A percentile compares a stretch with the other conserved stretches of the same genome.
These are phyloP conservation scores for Anguilla pacifica DNA, from an alignment of 2,797 vertebrate genomes.

Conservation along the genomic window DNA sequence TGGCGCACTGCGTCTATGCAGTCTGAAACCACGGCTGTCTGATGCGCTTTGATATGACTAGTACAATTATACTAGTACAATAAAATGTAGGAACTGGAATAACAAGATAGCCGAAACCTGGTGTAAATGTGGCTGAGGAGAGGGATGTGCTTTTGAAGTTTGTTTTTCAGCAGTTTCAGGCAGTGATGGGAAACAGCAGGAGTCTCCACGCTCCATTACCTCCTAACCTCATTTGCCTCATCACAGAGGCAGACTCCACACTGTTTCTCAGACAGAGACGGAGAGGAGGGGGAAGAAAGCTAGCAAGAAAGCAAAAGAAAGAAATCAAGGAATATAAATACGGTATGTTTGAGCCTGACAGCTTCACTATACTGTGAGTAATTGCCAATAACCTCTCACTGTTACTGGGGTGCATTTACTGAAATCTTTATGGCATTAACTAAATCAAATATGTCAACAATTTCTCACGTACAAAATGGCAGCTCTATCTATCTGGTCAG, in stretches of 20 bases:
- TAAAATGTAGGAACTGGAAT: not conserved
- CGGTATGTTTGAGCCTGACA: not conserved
- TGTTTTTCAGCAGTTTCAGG: conserved; percentile 8
- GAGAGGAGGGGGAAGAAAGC: not conserved
- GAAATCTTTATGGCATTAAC: not conserved
- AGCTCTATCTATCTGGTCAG: not conserved
- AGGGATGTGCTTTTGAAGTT: not conserved
- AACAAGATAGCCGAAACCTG: not conserved
- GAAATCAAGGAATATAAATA: not conserved
- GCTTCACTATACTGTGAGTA: not conserved
- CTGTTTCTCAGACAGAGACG: not conserved
- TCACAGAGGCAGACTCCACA: conserved; percentile 8
- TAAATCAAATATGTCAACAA: not conserved
- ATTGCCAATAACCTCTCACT: not conserved
- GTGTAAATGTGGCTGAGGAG: not conserved
- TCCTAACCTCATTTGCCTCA: conserved; percentile 12
- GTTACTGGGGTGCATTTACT: not conserved
- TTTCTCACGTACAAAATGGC: not conserved
- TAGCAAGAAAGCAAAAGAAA: not conserved
- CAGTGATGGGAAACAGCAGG: conserved; percentile 17
- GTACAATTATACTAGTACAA: not conserved
- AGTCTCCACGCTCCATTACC: not conserved
- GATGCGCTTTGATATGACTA: not conserved
- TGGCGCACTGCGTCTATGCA: not conserved
- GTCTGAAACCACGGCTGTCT: not conserved